These are phyloP conservation scores for Thymelicus acteon DNA, from an alignment of 2,888 invertebrate genomes.

Conservation along the genomic window DNA sequence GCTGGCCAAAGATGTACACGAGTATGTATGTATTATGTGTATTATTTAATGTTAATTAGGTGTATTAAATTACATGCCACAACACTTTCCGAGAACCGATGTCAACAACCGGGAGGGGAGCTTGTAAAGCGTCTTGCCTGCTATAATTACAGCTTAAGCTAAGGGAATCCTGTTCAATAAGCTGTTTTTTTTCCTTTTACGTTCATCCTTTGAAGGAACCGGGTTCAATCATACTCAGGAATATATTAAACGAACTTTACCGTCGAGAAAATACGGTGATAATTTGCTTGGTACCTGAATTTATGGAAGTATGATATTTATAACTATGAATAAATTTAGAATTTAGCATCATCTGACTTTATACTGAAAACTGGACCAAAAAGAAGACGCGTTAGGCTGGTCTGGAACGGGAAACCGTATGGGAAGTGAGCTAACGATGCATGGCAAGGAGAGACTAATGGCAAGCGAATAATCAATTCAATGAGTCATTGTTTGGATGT, in stretches of 20 bases:
- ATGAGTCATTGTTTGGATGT: conserved; percentile 10
- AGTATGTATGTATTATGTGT: no score
- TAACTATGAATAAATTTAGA: conserved; percentile 18
- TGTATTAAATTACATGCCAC: background rate
- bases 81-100: conserved; percentile 1
- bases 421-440: background rate
- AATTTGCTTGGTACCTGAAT: conserved; percentile 8
- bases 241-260: background rate
- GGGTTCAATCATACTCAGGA: conserved; percentile 17
- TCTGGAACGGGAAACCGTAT: background rate
- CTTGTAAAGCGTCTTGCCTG: background rate
- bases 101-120: conserved; percentile 23
- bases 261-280: background rate
- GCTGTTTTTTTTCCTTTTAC: conserved; percentile 21
- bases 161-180: conserved; percentile 17
- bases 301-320: background rate
- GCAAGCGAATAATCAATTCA: conserved; percentile 11
- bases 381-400: background rate
- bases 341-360: background rate
- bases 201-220: conserved; percentile 12
- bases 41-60: no score
- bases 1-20: no score
- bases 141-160: conserved; percentile 16
- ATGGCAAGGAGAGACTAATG: conserved; percentile 17
- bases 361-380: conserved; percentile 2